Conservation (phyloP, 2,797 vertebrate genomes). For the Buceros bicornis region DNA sequence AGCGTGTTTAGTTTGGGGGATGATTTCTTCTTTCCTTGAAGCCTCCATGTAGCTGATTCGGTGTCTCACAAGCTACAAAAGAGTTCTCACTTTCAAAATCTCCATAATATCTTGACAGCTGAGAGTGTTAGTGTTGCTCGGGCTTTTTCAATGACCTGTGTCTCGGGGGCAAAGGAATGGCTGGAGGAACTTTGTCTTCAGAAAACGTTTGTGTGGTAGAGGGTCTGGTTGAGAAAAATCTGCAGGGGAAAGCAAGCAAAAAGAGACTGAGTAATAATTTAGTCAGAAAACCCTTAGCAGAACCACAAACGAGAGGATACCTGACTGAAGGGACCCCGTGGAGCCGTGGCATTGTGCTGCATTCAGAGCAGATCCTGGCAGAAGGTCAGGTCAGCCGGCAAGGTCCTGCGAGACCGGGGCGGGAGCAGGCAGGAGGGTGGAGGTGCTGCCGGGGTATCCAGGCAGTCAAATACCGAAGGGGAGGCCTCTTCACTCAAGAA, state of each 20-base stretch:
- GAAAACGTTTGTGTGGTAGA: neutral
- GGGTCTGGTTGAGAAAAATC: neutral
- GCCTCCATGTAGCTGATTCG: neutral
- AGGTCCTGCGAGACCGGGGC: neutral
- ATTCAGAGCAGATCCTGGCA: rapidly evolving
- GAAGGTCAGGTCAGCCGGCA: neutral
- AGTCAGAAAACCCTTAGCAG: neutral
- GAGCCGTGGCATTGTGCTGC: rapidly evolving
- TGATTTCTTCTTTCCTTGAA: neutral
- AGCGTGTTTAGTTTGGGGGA: neutral
- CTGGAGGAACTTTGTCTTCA: neutral
- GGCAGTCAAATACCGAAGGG: rapidly evolving
- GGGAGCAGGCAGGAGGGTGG: neutral
- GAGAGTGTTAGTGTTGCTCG: neutral
- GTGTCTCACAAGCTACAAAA: neutral
- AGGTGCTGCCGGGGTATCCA: rapidly evolving
- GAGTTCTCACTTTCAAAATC: neutral
- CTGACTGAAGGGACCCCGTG: rapidly evolving
- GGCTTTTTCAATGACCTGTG: neutral
- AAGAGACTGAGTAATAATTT: neutral
- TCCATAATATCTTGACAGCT: neutral
- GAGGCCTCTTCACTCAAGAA: neutral
- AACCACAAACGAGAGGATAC: neutral
- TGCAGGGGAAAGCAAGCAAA: neutral
- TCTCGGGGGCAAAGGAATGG: neutral